Evolutionary conservation across 1,140 invertebrate species (phyloP).

Genomic region (Stegodyphus dumicola): DNA sequence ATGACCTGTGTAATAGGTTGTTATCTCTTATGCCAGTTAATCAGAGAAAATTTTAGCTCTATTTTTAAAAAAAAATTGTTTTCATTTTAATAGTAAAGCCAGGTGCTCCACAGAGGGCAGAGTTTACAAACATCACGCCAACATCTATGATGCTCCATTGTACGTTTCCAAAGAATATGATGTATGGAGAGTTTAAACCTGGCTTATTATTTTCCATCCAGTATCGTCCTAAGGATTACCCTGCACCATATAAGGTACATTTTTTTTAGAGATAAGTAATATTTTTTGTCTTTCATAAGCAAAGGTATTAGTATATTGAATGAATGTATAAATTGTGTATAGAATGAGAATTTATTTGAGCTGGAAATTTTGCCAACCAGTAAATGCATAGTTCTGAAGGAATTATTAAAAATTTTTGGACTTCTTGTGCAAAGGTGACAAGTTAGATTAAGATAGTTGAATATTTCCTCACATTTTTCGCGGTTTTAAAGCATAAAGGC

Average conservation of each 20-base stretch:
- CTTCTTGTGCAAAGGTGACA: too few relatives aligned
- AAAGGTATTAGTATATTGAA: neutral
- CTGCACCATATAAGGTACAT: neutral
- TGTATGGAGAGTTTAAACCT: neutral
- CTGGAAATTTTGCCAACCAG: neutral
- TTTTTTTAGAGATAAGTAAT: neutral
- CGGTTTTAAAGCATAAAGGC: too few relatives aligned
- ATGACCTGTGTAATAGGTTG: neutral
- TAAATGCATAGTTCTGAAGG: neutral
- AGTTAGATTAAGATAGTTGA: too few relatives aligned
- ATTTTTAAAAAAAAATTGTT: neutral
- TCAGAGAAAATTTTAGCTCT: neutral
- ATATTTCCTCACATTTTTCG: too few relatives aligned
- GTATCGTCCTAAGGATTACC: neutral
- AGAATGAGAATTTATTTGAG: neutral
- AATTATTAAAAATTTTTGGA: too few relatives aligned
- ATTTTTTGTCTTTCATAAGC: neutral
- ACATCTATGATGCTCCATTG: neutral
- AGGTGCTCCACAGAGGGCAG: neutral
- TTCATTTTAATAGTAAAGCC: neutral
- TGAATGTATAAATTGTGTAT: neutral
- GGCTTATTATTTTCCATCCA: neutral
- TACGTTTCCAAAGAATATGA: neutral
- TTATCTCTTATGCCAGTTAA: neutral
- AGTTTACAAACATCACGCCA: neutral